phyloP scores from a whole-genome alignment of 2,888 invertebrate species.

The Trissolcus brochymenae region DNA sequence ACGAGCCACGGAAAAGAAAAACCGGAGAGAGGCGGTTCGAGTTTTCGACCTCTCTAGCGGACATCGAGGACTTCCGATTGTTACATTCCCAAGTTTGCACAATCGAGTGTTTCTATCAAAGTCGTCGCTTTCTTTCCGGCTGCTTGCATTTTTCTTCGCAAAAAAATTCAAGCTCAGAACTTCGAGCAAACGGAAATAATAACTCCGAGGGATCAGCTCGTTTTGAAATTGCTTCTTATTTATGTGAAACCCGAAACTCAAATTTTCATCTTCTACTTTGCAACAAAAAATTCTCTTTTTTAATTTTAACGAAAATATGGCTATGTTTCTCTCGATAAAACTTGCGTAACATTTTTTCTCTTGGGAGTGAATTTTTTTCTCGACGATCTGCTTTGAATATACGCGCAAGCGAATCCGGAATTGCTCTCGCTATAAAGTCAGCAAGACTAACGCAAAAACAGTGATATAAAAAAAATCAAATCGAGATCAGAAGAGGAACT shows the following conservation, averaged over 20 bases:
- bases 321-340: too few relatives aligned
- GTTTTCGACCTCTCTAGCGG: conserved; percentile 54
- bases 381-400: too few relatives aligned
- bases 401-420: too few relatives aligned
- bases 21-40: conserved; percentile 39
- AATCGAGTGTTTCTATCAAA: conserved; percentile 71
- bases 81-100: conserved; percentile 68
- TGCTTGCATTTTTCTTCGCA: conserved; percentile 7
- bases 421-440: too few relatives aligned
- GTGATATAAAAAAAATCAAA: too few relatives aligned
- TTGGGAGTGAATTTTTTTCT: not conserved
- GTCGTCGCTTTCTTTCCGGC: conserved; percentile 59
- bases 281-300: not conserved
- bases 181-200: conserved; percentile 48
- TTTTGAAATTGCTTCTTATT: conserved; percentile 28
- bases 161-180: not conserved
- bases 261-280: not conserved
- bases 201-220: conserved; percentile 38
- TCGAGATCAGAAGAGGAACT: too few relatives aligned
- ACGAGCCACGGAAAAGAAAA: conserved; percentile 35
- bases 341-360: not conserved
- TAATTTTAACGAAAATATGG: too few relatives aligned
- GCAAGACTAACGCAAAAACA: too few relatives aligned
- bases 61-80: conserved; percentile 72
- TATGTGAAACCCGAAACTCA: not conserved